Conservation (phyloP, 2,113 vertebrate genomes). For the Centrocercus urophasianus region DNA sequence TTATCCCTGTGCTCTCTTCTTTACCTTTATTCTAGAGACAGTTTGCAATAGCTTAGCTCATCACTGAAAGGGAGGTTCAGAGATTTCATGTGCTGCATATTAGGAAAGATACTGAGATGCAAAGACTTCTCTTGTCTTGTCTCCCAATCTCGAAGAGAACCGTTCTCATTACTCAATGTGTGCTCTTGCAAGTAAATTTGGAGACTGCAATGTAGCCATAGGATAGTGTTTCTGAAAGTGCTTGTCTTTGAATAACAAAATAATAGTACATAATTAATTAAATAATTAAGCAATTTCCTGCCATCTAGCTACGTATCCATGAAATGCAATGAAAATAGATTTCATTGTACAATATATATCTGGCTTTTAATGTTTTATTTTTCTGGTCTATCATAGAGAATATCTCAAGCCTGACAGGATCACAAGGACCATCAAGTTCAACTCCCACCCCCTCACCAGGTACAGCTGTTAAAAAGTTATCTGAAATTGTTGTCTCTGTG, state of each 20-base stretch:
- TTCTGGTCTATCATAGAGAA: background rate
- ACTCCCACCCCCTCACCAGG: background rate
- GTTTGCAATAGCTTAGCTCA: background rate
- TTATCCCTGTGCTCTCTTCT: background rate
- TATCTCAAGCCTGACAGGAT: background rate
- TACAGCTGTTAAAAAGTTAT: background rate
- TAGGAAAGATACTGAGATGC: background rate
- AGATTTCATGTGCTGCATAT: background rate
- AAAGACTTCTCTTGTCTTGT: background rate
- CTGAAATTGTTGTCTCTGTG: background rate
- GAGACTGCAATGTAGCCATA: background rate
- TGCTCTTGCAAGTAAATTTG: background rate
- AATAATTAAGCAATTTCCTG: background rate
- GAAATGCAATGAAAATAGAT: background rate
- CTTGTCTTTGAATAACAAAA: background rate
- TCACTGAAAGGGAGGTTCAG: background rate
- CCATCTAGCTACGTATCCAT: background rate
- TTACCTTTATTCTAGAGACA: background rate
- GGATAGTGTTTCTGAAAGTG: background rate
- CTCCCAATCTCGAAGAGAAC: background rate
- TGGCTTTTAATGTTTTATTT: background rate
- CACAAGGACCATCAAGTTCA: background rate
- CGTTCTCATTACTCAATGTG: accelerated
- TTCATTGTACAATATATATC: background rate
- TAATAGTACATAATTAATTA: too few relatives aligned